Base-by-base conservation (phyloP, 2,888 invertebrate species). In the Acleris sparsana region DNA sequence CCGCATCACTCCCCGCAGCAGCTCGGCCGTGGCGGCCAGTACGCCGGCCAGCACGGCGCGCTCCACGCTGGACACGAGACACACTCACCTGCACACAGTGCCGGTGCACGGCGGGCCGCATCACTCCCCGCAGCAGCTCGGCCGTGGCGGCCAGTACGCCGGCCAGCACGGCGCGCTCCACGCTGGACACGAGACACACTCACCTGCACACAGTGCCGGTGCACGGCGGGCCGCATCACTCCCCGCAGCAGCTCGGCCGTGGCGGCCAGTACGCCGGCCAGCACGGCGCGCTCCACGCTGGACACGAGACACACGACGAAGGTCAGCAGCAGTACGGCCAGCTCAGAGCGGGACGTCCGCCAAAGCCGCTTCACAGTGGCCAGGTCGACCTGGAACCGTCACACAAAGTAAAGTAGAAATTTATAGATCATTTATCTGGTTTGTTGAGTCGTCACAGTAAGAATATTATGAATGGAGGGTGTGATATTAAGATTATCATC, bases 281-380 rank as follows among this genome's bases (percentile, higher is more conserved):
- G 88, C 71, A 98, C 94, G 57, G 97, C 97, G 77, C 95, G 93
- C 93, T 97, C 97, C 53, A 97, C 96, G 25, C 96, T 95, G 68
- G 94, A 89, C 61, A 94, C 79, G 61, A 97, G 84, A 70, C 96
- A 95, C 51, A 95, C 91, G 1, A 53, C 61, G 73, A 86, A 95
- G 57, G 97, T 97, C 16, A 94, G 86, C 62, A 93, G 74, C 78
- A 96, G 94, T 63, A 96, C 94, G 53, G 94, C 75, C 63, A 96
- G 93, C 84, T 97, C 97, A 68, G 88, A 83, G 78, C 94, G 94
- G 80, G 88, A 93, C 71, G 85, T 84, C 18, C 82, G 86, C 95
- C 95, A 95, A 73, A 95, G 88, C 13, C 87, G 82, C 44, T 68
- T 69, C 53, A 93, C 74, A 3, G 92, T 93, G 58, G 83, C 75